Conservation (phyloP, 1,140 invertebrate species). For the Pachypeltis micranthus region DNA sequence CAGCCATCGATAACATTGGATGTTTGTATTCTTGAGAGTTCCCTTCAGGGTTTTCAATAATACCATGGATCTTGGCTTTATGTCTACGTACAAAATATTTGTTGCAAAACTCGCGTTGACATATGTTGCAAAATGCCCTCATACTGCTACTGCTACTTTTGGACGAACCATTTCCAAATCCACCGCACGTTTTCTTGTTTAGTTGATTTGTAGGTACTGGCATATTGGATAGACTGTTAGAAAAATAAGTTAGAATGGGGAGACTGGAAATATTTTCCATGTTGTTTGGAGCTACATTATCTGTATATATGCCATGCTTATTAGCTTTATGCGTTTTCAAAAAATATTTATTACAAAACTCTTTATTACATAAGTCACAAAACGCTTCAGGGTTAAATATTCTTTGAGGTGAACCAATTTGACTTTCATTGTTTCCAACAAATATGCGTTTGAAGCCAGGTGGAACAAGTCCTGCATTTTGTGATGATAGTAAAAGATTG, state of each 20-base stretch:
- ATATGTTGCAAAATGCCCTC: constrained; percentile 42
- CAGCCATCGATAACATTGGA: not conserved
- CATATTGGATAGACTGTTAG: constrained; percentile 5
- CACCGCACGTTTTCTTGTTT: not conserved
- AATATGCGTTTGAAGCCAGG: constrained; percentile 20
- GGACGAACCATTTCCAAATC: not conserved
- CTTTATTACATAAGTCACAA: constrained; percentile 94
- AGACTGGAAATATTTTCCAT: constrained; percentile 20
- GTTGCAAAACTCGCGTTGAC: constrained; percentile 60
- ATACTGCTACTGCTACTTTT: constrained; percentile 35
- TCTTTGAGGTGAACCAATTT: constrained; percentile 20
- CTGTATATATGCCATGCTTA: constrained; percentile 78
- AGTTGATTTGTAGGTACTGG: not conserved
- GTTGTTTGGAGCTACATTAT: constrained; percentile 37
- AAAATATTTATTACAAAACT: constrained; percentile 99
- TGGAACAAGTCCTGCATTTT: constrained; percentile 11
- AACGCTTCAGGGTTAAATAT: constrained; percentile 94
- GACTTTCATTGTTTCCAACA: constrained; percentile 19
- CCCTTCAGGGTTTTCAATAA: constrained; percentile 30
- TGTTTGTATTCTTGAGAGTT: constrained; percentile 20
- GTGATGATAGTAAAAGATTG: constrained; percentile 15
- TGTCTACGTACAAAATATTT: constrained; percentile 58
- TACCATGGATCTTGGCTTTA: constrained; percentile 45
- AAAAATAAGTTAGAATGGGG: constrained; percentile 24
- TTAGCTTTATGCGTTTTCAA: constrained; percentile 94